Base-by-base conservation (phyloP, 2,113 vertebrate genomes). In the Dasypus novemcinctus region DNA sequence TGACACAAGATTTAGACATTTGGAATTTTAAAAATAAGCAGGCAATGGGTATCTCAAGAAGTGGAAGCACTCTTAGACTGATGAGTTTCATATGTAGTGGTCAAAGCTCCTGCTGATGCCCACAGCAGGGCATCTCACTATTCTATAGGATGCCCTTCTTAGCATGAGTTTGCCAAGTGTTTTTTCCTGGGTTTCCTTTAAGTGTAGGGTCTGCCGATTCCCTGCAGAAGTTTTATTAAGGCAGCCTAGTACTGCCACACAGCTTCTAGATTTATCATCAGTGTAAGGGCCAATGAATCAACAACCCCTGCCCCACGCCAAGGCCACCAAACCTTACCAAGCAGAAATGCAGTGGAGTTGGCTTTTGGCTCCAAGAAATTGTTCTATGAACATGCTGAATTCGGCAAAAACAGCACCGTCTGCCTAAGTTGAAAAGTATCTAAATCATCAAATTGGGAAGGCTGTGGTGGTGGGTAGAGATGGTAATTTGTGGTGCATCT, bases 281-380 rank as follows among this genome's bases (percentile, higher is more conserved):
- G 27, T 72, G 76, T 83, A 93, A 81, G 84, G 83, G 86, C 33
- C 4, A 0, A 90, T 94, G 93, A 90, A 97, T 98, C 95, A 97
- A 96, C 79, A 54, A 25, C 29, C 2, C 20, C 38, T 0, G 12
- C 27, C 66, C 63, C 52, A 7, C 1, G 14, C 10, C 76, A 97
- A 64, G 87, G 94, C 95, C 93, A 54, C 84, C 97, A 90, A 97
- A 96, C 75, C 95, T 98, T 91, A 96, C 92, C 82, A 92, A 97
- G 93, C 90, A 87, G 66, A 96, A 98, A 97, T 68, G 71, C 52
- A 81, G 8, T 10, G 33, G 63, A 76, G 66, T 31, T 89, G 96
- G 85, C 94, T 95, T 13, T 18, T 0, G 87, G 95, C 29, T 89
- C 92, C 95, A 0, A 0, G 95, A 94, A 91, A 84, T 14, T 93